phyloP scores from a whole-genome alignment of 2,797 vertebrate genomes.

The Lindbergichthys nudifrons region DNA sequence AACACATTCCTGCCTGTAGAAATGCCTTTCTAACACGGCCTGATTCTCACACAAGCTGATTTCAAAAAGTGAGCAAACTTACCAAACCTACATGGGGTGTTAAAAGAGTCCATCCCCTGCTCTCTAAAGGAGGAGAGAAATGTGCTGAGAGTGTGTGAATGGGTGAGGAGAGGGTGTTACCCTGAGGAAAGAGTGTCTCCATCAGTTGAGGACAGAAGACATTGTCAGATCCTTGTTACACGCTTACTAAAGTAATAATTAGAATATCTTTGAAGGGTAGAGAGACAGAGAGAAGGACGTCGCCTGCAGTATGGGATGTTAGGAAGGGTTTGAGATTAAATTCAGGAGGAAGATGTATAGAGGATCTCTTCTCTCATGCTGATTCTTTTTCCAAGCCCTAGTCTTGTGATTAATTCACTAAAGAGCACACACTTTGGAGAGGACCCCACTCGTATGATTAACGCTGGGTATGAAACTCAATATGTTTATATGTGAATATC shows the following conservation, averaged over 20 bases:
- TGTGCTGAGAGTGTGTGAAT: conserved; percentile 21
- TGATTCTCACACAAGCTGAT: conserved; percentile 22
- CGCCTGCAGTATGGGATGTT: conserved; percentile 10
- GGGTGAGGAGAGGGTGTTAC: conserved; percentile 24
- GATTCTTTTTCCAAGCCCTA: conserved; percentile 3
- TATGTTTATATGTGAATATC: background rate
- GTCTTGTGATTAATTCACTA: background rate
- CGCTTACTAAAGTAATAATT: conserved; percentile 51
- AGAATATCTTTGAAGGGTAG: conserved; percentile 51
- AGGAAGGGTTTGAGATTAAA: conserved; percentile 35
- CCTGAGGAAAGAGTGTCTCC: conserved; percentile 51
- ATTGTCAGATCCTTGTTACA: conserved; percentile 49
- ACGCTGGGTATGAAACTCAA: background rate
- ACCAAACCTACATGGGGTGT: conserved; percentile 20
- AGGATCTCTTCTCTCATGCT: conserved; percentile 1
- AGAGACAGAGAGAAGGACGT: conserved; percentile 12
- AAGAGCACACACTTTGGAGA: background rate
- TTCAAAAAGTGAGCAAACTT: conserved; percentile 25
- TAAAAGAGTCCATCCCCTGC: background rate
- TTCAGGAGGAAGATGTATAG: background rate
- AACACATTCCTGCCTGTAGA: background rate
- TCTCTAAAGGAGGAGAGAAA: conserved; percentile 18
- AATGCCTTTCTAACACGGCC: background rate
- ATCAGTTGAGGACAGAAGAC: conserved; percentile 47
- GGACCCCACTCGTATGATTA: background rate